Evolutionary conservation across 2,113 vertebrate species (phyloP), one percentile per base, ranked within the genome.

Genomic region (Macrotus californicus): DNA sequence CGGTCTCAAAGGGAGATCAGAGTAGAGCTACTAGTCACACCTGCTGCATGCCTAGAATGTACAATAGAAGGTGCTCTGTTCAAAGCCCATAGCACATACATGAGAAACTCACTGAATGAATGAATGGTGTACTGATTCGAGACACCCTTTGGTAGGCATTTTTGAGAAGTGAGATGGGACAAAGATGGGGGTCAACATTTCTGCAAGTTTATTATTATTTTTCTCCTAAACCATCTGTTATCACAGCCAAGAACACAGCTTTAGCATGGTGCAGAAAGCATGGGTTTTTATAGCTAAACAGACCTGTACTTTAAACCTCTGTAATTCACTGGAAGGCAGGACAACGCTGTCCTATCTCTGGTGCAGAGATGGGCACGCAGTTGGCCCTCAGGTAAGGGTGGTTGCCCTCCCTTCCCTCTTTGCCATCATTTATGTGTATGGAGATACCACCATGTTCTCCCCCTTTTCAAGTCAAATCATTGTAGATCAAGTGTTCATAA

Each of bases 131-230:
- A 24, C 75, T 67, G 59, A 15, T 26, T 52, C 39, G 36, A 64
- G 46, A 76, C 36, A 8, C 6, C 41, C 31, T 64, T 89, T 54
- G 19, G 81, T 24, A 50, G 54, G 24, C 15, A 18, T 83, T 83
- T 73, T 69, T 72, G 88, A 92, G 66, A 86, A 16, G 26, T 15
- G 36, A 86, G 79, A 69, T 9, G 31, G 36, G 36, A 50, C 41
- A 89, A 76, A 91, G 46, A 61, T 91, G 59, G 61, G 10, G 72
- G 50, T 64, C 54, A 83, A 54, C 14, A 46, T 87, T 66, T 94
- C 80, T 87, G 31, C 69, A 79, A 11, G 36, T 81, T 72, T 54
- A 79, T 87, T 61, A 73, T 87, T 52, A 46, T 93, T 94, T 66
- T 93, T 89, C 26, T 93, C 79, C 84, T 24, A 93, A 84, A 92